Base-by-base conservation (phyloP, 2,113 vertebrate genomes). In the Globicephala melas region DNA sequence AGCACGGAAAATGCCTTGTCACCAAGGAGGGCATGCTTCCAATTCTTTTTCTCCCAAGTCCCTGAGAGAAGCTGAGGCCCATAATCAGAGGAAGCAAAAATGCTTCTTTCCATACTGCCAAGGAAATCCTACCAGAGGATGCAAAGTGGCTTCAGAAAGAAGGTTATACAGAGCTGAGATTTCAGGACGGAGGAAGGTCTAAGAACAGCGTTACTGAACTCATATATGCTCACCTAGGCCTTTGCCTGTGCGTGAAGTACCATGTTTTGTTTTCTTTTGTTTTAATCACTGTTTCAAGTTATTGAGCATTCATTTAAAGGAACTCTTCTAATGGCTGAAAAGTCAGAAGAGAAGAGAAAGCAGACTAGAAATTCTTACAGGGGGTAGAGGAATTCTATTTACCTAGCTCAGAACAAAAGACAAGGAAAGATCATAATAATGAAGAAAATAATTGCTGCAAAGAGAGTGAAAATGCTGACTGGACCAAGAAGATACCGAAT, bases 21-120 rank as follows among this genome's bases (percentile, higher is more conserved):
- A 98, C 76, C 28, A 10, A 10, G 23, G 60, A 93, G 67, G 85
- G 86, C 92, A 91, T 5, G 60, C 10, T 6, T 88, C 94, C 94
- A 95, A 67, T 18, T 94, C 81, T 63, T 33, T 89, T 87, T 58
- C 91, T 63, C 81, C 55, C 26, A 41, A 73, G 68, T 71, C 31
- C 2, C 93, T 55, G 73, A 36, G 84, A 83, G 58, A 21, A 81
- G 44, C 68, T 28, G 77, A 89, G 87, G 77, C 63, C 83, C 71
- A 50, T 28, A 68, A 60, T 62, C 63, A 74, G 60, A 84, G 79
- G 79, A 91, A 70, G 76, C 53, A 88, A 88, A 85, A 68, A n/a
- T 0, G 9, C n/a, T n/a, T 36, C 73, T 92, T 47, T 85, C 31
- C 26, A 25, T 23, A 50, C 10, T 79, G 77, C 47, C 81, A 23